Evolutionary conservation across 92 coral and sea anemone species (phyloP).

Genomic region (Ricordea florida): DNA sequence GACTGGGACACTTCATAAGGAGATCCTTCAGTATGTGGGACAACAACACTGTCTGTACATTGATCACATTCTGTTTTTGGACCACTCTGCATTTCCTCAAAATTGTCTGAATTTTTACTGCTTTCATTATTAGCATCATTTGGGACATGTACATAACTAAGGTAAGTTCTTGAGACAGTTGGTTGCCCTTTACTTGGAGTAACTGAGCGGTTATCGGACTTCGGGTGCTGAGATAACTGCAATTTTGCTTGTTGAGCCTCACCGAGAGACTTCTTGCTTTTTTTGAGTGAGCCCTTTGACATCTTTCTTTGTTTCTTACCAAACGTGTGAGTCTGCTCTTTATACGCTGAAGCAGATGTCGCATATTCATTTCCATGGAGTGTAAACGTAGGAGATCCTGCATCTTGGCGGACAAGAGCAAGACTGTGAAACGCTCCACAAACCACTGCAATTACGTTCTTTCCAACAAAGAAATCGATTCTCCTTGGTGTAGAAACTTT

Average conservation of each 20-base stretch:
- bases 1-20: background rate
- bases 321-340: background rate
- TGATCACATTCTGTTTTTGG: too few species aligned
- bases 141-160: slow-evolving; percentile 60
- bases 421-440: slow-evolving; percentile 96
- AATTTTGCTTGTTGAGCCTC: background rate
- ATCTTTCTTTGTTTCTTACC: background rate
- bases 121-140: slow-evolving; percentile 19
- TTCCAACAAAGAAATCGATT: slow-evolving; percentile 74
- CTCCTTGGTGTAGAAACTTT: slow-evolving; percentile 55
- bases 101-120: too few species aligned
- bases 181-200: slow-evolving; percentile 7
- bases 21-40: background rate
- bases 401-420: slow-evolving; percentile 68
- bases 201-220: background rate
- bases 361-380: slow-evolving; percentile 5
- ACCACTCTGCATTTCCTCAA: too few species aligned
- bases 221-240: slow-evolving; percentile 1
- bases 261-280: background rate
- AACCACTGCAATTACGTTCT: slow-evolving; percentile 63
- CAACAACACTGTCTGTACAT: too few species aligned
- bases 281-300: background rate
- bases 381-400: slow-evolving; percentile 1
- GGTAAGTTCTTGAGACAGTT: slow-evolving; percentile 54
- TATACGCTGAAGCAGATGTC: background rate